phyloP scores from a whole-genome alignment of 2,888 invertebrate species.

The Helicoverpa assulta region DNA sequence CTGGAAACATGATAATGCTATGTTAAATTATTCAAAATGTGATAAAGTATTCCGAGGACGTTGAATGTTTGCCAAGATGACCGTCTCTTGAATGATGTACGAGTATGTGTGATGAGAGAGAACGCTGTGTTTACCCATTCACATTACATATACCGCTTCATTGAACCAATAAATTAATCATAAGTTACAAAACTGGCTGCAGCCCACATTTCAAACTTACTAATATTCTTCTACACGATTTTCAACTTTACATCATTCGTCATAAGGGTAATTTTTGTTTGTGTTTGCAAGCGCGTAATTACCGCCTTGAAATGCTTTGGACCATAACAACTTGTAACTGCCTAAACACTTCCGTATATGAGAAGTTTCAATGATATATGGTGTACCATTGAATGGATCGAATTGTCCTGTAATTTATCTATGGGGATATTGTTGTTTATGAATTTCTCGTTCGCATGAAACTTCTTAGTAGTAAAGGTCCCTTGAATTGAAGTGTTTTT shows the following conservation, averaged over 20 bases:
- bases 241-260: conserved; percentile 15
- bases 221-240: conserved; percentile 29
- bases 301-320: conserved; percentile 67
- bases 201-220: conserved; percentile 63
- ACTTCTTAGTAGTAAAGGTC: no score
- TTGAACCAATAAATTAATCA: conserved; percentile 71
- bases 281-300: conserved; percentile 57
- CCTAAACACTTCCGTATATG: conserved; percentile 55
- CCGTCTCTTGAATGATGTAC: conserved; percentile 30
- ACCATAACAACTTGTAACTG: conserved; percentile 65
- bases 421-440: neutral
- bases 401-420: conserved; percentile 11
- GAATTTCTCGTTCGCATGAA: neutral
- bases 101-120: conserved; percentile 16
- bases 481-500: no score
- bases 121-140: conserved; percentile 42
- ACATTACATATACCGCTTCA: conserved; percentile 53
- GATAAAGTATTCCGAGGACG: conserved; percentile 10
- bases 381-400: conserved; percentile 5
- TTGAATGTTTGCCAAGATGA: conserved; percentile 41
- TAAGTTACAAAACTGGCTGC: conserved; percentile 69
- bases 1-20: conserved; percentile 5
- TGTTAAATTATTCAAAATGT: conserved; percentile 36
- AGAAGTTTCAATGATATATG: conserved; percentile 56
- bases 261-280: conserved; percentile 45